phyloP scores from a whole-genome alignment of 2,797 vertebrate species.

The Dallia pectoralis region DNA sequence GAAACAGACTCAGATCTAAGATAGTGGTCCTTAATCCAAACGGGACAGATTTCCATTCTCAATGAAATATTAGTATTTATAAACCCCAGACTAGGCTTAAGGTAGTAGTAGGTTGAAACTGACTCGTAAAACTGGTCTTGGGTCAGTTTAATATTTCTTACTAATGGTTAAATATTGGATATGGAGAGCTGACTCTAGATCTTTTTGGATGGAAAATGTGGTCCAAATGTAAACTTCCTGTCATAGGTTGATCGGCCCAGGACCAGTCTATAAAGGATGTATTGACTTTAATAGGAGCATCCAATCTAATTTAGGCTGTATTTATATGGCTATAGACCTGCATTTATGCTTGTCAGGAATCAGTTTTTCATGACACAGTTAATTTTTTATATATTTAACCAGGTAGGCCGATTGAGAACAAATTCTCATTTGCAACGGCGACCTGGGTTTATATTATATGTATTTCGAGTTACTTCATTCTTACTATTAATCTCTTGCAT shows the following conservation, averaged over 20 bases:
- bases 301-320: background rate
- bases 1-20: background rate
- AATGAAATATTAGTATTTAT: background rate
- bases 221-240: no score
- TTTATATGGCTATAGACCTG: background rate
- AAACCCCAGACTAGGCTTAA: background rate
- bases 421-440: no score
- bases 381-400: no score
- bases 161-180: background rate
- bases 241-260: no score
- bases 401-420: no score
- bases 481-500: conserved; percentile 50
- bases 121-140: background rate
- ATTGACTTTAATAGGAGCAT: no score
- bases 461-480: conserved; percentile 13
- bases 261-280: no score
- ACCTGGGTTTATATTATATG: conserved; percentile 55
- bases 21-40: conserved; percentile 5
- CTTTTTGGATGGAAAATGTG: background rate
- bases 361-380: conserved; percentile 28
- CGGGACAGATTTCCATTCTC: conserved; percentile 3
- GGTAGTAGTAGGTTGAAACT: background rate
- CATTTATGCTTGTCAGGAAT: conserved; percentile 42
- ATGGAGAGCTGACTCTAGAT: background rate
- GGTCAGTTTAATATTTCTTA: background rate